Conservation (phyloP, 1,140 invertebrate genomes). For the Ips typographus region DNA sequence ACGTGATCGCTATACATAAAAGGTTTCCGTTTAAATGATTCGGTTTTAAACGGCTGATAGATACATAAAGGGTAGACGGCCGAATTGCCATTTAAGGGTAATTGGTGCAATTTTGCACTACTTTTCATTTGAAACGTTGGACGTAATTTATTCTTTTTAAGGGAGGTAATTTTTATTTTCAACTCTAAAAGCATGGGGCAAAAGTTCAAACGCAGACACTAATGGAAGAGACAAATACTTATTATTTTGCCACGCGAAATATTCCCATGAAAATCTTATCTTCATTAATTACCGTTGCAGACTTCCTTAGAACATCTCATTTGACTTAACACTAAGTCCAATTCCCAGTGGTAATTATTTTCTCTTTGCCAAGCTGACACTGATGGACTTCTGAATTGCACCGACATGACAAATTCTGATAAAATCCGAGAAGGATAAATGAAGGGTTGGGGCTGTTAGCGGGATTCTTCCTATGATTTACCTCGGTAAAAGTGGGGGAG, state of each 20-base stretch:
- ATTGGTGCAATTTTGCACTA: constrained; percentile 17
- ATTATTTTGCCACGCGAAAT: background rate
- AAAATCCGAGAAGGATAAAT: constrained; percentile 31
- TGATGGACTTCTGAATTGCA: constrained; percentile 37
- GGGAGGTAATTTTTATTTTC: background rate
- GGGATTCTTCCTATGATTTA: constrained; percentile 9
- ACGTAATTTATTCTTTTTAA: constrained; percentile 10
- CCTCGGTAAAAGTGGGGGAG: background rate
- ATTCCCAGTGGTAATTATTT: constrained; percentile 43
- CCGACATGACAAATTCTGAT: constrained; percentile 38
- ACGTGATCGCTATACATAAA: constrained; percentile 31
- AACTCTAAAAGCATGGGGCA: background rate
- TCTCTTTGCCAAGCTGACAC: constrained; percentile 38
- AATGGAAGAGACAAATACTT: too few relatives aligned
- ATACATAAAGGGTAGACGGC: constrained; percentile 16
- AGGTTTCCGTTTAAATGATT: constrained; percentile 22
- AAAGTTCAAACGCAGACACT: background rate
- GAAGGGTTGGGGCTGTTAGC: constrained; percentile 26
- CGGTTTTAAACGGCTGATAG: constrained; percentile 17
- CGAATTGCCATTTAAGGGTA: constrained; percentile 24
- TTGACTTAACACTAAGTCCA: constrained; percentile 28
- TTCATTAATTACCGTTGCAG: constrained; percentile 2
- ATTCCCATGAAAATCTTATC: background rate
- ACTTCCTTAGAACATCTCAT: constrained; percentile 36
- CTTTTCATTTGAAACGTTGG: constrained; percentile 6